phyloP scores from a whole-genome alignment of 1,140 invertebrate genomes.

The Odontomachus brunneus region DNA sequence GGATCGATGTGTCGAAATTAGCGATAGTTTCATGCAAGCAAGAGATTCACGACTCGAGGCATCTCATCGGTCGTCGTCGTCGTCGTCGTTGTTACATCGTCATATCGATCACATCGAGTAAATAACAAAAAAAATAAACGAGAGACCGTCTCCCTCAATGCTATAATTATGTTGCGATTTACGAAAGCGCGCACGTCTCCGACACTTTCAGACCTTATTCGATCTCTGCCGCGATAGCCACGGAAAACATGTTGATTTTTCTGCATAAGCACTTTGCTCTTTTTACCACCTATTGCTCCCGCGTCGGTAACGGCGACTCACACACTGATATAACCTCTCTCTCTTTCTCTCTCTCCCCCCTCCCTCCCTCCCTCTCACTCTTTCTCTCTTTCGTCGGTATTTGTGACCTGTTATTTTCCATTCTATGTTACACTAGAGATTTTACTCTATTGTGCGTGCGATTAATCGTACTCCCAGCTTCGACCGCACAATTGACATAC shows the following conservation, averaged over 20 bases:
- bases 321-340: no score
- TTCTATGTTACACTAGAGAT: constrained; percentile 4
- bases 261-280: background rate
- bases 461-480: no score
- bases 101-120: background rate
- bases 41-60: constrained; percentile 6
- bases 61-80: background rate
- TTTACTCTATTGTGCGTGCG: background rate
- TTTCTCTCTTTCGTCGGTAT: no score
- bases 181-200: constrained; percentile 11
- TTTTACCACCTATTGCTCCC: background rate
- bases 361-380: no score
- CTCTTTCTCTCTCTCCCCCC: no score
- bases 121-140: background rate
- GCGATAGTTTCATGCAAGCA: constrained; percentile 31
- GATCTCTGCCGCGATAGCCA: constrained; percentile 1
- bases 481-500: no score
- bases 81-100: no score
- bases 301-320: background rate
- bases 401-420: constrained; percentile 19
- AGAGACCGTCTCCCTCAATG: background rate
- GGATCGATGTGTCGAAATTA: constrained; percentile 62
- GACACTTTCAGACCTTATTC: constrained; percentile 2
- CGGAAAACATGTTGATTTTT: background rate
- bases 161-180: background rate